phyloP scores from a whole-genome alignment of 2,797 vertebrate genomes.

The Crenichthys baileyi region DNA sequence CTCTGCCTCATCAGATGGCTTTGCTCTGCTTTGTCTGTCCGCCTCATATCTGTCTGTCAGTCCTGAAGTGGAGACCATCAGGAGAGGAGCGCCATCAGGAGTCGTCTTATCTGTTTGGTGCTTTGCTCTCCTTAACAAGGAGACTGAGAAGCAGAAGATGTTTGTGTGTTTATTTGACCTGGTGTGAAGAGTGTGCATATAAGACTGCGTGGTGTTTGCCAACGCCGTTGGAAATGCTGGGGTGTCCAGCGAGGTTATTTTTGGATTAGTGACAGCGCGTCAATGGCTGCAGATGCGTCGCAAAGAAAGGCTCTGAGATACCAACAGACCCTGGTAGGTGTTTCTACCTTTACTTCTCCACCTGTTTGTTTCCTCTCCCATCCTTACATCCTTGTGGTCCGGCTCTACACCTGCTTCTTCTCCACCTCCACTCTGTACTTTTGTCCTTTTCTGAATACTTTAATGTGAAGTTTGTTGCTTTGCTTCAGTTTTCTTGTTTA shows the following conservation, averaged over 20 bases:
- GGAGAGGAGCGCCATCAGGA: constrained; percentile 30
- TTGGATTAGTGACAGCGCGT: constrained; percentile 85
- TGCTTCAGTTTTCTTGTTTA: constrained; percentile 14
- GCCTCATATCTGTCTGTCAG: constrained; percentile 59
- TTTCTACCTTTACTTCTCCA: constrained; percentile 45
- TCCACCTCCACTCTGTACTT: constrained; percentile 22
- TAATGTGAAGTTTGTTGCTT: background rate
- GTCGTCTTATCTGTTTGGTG: constrained; percentile 14
- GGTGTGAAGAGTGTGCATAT: constrained; percentile 48
- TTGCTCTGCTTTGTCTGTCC: constrained; percentile 65
- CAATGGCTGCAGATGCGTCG: constrained; percentile 90
- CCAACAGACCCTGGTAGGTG: constrained; percentile 90
- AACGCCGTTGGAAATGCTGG: constrained; percentile 80
- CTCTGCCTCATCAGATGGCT: constrained; percentile 77
- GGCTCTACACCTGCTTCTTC: constrained; percentile 15
- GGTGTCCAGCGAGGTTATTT: constrained; percentile 81
- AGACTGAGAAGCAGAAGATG: constrained; percentile 33
- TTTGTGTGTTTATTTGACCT: constrained; percentile 47
- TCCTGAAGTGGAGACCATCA: constrained; percentile 61
- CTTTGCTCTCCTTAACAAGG: constrained; percentile 6
- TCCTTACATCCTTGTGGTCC: background rate
- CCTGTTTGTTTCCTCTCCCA: constrained; percentile 12
- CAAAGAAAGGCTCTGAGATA: constrained; percentile 89
- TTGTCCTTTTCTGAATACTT: constrained; percentile 5
- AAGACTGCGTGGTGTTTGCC: constrained; percentile 55